A percentile compares a stretch with the other conserved stretches of the same genome.
Evolutionary conservation across 2,888 invertebrate genomes (phyloP).

Genomic region (Pseudococcus viburni): DNA sequence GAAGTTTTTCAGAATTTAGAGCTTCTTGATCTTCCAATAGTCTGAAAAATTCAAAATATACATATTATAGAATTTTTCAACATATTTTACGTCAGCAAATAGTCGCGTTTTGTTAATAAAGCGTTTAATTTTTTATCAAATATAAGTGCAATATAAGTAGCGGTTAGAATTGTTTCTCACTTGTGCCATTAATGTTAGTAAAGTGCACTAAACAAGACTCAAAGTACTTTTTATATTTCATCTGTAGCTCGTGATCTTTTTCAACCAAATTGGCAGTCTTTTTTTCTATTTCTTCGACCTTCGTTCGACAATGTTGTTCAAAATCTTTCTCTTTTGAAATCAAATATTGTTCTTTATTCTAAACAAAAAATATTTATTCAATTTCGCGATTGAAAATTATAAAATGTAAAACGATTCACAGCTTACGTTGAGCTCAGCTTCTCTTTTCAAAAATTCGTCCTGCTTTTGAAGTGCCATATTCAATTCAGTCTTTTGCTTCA

Average conservation of each 20-base stretch:
- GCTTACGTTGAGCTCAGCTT: conserved; percentile 52
- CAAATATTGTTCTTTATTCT: conserved; percentile 37
- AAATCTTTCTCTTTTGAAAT: conserved; percentile 49
- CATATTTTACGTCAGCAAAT: too few relatives aligned
- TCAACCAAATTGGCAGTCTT: not conserved
- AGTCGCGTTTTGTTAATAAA: too few relatives aligned
- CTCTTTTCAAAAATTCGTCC: conserved; percentile 4
- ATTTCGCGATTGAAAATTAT: not conserved
- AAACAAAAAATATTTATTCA: not conserved
- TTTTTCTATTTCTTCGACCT: conserved; percentile 43
- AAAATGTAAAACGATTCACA: not conserved
- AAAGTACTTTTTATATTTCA: conserved; percentile 58
- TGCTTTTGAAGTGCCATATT: conserved; percentile 19
- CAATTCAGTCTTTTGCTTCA: conserved; percentile 51
- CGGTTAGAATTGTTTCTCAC: conserved; percentile 3
- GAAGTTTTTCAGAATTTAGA: conserved; percentile 26
- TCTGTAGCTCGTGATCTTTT: conserved; percentile 30
- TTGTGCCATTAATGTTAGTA: not conserved
- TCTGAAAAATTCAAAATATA: conserved; percentile 11
- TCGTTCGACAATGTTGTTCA: not conserved
- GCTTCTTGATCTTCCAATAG: conserved; percentile 20
- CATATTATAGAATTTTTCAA: too few relatives aligned
- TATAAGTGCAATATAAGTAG: not conserved
- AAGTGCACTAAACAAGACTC: not conserved
- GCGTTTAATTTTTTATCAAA: too few relatives aligned